phyloP scores from a whole-genome alignment of 2,113 vertebrate species.

The Cynoglossus semilaevis region DNA sequence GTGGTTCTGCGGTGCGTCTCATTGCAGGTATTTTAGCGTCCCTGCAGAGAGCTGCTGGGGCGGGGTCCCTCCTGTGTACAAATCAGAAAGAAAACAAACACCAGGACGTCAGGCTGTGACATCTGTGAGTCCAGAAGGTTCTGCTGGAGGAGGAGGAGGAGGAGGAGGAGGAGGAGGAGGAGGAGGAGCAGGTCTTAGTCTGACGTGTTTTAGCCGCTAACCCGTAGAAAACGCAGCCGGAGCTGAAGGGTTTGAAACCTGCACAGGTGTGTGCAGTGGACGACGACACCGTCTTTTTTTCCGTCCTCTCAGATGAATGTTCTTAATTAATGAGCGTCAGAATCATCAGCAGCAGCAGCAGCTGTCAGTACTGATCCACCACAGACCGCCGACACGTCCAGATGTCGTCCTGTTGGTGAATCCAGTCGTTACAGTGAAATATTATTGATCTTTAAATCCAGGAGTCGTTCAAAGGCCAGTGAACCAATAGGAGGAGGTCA shows the following conservation, averaged over 20 bases:
- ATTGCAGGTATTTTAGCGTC: constrained; percentile 66
- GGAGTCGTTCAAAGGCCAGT: too few relatives aligned
- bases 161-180: neutral
- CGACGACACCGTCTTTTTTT: constrained; percentile 30
- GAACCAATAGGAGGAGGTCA: too few relatives aligned
- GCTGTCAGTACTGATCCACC: constrained; percentile 40
- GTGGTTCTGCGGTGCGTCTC: constrained; percentile 60
- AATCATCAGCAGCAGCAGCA: constrained; percentile 27
- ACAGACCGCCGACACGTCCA: constrained; percentile 1
- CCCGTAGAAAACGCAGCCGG: constrained; percentile 27
- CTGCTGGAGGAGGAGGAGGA: neutral
- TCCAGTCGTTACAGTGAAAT: too few relatives aligned
- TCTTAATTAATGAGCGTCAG: constrained; percentile 54
- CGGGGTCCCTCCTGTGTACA: constrained; percentile 1
- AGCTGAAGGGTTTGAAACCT: constrained; percentile 28
- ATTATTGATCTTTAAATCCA: too few relatives aligned
- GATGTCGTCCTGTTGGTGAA: too few relatives aligned
- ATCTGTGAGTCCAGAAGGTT: constrained; percentile 5
- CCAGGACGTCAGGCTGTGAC: too few relatives aligned
- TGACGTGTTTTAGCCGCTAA: constrained; percentile 30
- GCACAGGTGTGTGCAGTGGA: constrained; percentile 48
- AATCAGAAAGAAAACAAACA: too few relatives aligned
- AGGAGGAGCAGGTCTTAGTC: neutral
- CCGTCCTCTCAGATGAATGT: constrained; percentile 35
- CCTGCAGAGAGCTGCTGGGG: constrained; percentile 35